A percentile compares a stretch with the other conserved stretches of the same genome.
Evolutionary conservation across 2,888 invertebrate genomes (phyloP).

Genomic region (Hydrotaea diabolus): DNA sequence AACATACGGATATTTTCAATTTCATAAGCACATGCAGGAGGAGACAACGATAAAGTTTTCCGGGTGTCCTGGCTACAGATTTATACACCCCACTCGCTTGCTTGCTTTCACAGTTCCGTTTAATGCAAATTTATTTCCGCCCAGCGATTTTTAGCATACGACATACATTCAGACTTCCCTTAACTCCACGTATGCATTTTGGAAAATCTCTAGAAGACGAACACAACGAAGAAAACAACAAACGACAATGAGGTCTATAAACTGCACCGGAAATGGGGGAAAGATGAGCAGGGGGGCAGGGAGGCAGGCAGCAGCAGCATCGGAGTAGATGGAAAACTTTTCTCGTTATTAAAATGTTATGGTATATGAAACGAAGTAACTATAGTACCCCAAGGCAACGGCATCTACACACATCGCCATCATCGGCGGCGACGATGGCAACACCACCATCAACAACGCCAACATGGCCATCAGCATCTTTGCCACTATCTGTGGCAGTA

Average conservation of each 20-base stretch:
- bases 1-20: neutral
- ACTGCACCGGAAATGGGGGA: neutral
- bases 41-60: slow-evolving; percentile 5
- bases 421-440: neutral
- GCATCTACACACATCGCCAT: neutral
- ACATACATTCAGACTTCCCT: neutral
- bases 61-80: neutral
- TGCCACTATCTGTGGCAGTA: slow-evolving; percentile 18
- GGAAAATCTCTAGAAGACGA: neutral
- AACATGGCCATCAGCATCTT: neutral
- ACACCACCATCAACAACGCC: neutral
- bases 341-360: slow-evolving; percentile 65
- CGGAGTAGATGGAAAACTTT: slow-evolving; percentile 52
- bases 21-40: neutral
- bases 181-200: slow-evolving; percentile 8
- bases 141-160: slow-evolving; percentile 48
- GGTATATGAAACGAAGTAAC: slow-evolving; percentile 16
- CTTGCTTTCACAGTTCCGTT: neutral
- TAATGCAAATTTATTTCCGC: slow-evolving; percentile 63
- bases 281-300: slow-evolving; percentile 3
- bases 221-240: neutral
- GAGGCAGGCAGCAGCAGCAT: slow-evolving; percentile 7
- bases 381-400: neutral
- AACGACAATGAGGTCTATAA: slow-evolving; percentile 6
- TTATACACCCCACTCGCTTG: neutral